phyloP scores from a whole-genome alignment of 1,140 invertebrate species.

The Drosophila baimaii region DNA sequence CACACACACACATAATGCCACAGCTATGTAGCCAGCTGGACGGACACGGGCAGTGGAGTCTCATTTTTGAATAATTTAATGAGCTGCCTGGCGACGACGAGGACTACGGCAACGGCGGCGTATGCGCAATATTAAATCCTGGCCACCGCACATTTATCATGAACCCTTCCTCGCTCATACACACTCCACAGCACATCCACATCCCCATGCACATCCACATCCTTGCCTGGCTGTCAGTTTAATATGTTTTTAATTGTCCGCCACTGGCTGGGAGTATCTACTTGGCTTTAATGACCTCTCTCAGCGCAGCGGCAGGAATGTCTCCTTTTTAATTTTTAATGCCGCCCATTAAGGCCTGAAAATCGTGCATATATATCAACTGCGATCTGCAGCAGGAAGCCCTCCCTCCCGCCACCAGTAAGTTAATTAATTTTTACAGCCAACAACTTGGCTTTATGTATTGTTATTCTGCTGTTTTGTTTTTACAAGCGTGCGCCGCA shows the following conservation, averaged over 20 bases:
- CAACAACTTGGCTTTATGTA: conserved; percentile 20
- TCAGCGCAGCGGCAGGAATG: conserved; percentile 11
- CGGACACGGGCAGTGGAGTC: conserved; percentile 18
- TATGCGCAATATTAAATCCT: conserved; percentile 65
- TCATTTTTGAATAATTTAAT: conserved; percentile 74
- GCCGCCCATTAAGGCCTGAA: conserved; percentile 55
- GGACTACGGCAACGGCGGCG: conserved; percentile 25
- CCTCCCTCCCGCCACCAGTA: conserved; percentile 46
- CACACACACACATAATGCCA: conserved; percentile 17
- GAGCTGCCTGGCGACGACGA: conserved; percentile 40
- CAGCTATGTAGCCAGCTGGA: conserved; percentile 37
- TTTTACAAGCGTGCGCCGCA: conserved; percentile 51
- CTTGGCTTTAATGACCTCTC: conserved; percentile 62
- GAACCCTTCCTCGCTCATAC: conserved; percentile 27
- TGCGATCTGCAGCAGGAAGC: conserved; percentile 12
- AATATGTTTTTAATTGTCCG: conserved; percentile 79
- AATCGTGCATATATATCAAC: conserved; percentile 57
- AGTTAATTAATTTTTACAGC: conserved; percentile 77
- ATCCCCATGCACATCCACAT: conserved; percentile 21
- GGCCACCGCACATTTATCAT: conserved; percentile 74
- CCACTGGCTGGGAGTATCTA: conserved; percentile 40
- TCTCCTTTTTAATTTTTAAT: conserved; percentile 65
- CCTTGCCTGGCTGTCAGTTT: conserved; percentile 38
- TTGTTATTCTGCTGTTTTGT: conserved; percentile 29
- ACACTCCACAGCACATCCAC: conserved; percentile 2